phyloP scores from a whole-genome alignment of 2,113 vertebrate genomes.

The Coreoperca whiteheadi region DNA sequence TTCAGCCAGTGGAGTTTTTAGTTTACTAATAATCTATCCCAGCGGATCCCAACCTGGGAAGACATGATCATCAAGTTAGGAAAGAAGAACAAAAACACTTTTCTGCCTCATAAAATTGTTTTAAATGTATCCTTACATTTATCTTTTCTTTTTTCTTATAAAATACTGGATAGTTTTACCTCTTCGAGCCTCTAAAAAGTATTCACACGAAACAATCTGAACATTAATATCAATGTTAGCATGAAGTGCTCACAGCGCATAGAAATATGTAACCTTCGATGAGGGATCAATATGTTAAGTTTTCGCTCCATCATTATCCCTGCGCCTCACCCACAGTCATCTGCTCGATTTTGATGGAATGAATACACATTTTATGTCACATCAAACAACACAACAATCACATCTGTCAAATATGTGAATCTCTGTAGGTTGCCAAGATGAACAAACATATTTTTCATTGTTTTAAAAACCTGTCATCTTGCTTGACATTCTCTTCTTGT shows the following conservation, averaged over 20 bases:
- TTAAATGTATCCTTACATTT: neutral
- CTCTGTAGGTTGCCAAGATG: conserved; percentile 21
- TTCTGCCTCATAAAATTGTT: neutral
- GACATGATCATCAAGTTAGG: neutral
- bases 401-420: conserved; percentile 22
- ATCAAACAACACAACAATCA: conserved; percentile 24
- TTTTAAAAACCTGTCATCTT: conserved; percentile 62
- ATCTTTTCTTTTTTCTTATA: neutral
- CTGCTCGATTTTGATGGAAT: conserved; percentile 12
- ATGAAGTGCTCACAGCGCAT: neutral
- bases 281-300: neutral
- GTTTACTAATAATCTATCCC: neutral
- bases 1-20: neutral
- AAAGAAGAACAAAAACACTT: neutral
- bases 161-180: neutral
- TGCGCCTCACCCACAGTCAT: neutral
- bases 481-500: conserved; percentile 69
- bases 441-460: neutral
- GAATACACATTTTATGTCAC: conserved; percentile 10
- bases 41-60: neutral
- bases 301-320: conserved; percentile 12
- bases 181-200: neutral
- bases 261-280: neutral
- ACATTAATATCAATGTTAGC: neutral
- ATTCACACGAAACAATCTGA: neutral